Evolutionary conservation across 2,797 vertebrate species (phyloP).

Genomic region (Mus minutoides): DNA sequence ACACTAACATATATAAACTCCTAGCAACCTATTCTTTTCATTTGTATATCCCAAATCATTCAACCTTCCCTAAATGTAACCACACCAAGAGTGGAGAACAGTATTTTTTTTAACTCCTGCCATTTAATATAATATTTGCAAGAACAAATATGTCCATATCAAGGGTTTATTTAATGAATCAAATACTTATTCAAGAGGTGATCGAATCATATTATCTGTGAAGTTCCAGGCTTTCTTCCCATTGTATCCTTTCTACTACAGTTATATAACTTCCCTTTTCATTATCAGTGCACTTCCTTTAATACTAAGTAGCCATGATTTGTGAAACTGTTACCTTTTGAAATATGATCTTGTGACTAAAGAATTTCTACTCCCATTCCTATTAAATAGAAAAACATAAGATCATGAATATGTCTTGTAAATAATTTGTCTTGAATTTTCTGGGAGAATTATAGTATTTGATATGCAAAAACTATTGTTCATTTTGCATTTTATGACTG

Average conservation of each 20-base stretch:
- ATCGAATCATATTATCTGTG: slow-evolving; percentile 36
- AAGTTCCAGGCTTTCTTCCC: not conserved
- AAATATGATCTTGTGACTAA: slow-evolving; percentile 31
- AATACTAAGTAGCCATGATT: not conserved
- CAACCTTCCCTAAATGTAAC: not conserved
- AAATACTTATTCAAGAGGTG: slow-evolving; percentile 7
- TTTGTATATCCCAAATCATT: not conserved
- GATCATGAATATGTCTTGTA: not conserved
- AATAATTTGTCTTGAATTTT: slow-evolving; percentile 45
- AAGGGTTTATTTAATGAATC: slow-evolving; percentile 17
- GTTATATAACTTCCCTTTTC: slow-evolving; percentile 17
- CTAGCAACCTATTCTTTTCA: not conserved
- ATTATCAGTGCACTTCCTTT: slow-evolving; percentile 4
- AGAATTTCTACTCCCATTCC: not conserved
- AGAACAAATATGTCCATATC: slow-evolving; percentile 21
- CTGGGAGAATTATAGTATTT: slow-evolving; percentile 34
- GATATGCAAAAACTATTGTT: slow-evolving; percentile 20
- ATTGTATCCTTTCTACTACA: not conserved
- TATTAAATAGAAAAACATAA: not conserved
- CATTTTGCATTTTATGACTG: not conserved
- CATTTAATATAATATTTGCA: not conserved
- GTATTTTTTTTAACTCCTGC: not conserved
- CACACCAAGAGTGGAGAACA: not conserved
- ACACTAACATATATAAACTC: not conserved
- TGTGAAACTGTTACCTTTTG: not conserved